phyloP scores from a whole-genome alignment of 2,797 vertebrate species.

The Chelon labrosus region DNA sequence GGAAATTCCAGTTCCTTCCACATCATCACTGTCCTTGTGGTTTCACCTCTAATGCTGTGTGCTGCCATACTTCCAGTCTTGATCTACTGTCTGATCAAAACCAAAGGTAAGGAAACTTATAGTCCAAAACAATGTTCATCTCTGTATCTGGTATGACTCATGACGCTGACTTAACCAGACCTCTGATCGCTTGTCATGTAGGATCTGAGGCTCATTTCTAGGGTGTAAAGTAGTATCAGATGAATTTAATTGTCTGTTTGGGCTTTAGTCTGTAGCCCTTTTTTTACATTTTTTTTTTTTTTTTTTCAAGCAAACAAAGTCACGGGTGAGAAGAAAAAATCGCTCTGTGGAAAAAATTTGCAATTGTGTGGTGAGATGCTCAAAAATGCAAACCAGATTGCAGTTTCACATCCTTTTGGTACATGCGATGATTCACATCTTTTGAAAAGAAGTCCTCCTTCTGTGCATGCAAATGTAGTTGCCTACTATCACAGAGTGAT shows the following conservation, averaged over 20 bases:
- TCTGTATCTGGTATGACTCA: not conserved
- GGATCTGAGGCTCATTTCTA: not conserved
- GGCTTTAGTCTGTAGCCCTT: not conserved
- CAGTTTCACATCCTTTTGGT: slow-evolving; percentile 72
- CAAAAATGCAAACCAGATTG: slow-evolving; percentile 66
- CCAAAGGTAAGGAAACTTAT: slow-evolving; percentile 43
- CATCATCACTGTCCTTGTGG: slow-evolving; percentile 33
- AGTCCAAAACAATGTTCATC: not conserved
- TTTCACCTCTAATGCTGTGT: slow-evolving; percentile 50
- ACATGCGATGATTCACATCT: slow-evolving; percentile 60
- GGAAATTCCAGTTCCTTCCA: not conserved
- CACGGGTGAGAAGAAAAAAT: slow-evolving; percentile 5
- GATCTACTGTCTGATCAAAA: slow-evolving; percentile 54
- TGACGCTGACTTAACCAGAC: not conserved
- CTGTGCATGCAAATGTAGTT: slow-evolving; percentile 39
- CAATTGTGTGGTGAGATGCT: slow-evolving; percentile 62
- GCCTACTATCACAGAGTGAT: slow-evolving; percentile 39
- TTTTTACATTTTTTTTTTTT: not conserved
- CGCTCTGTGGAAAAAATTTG: slow-evolving; percentile 59
- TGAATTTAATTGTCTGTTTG: not conserved
- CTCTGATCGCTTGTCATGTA: not conserved
- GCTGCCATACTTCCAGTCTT: slow-evolving; percentile 35
- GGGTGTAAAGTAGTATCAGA: not conserved
- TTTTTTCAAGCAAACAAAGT: slow-evolving; percentile 19
- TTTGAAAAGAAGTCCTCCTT: slow-evolving; percentile 40